Conservation (phyloP, 2,797 vertebrate species). For the Sternarchorhynchus goeldii region DNA sequence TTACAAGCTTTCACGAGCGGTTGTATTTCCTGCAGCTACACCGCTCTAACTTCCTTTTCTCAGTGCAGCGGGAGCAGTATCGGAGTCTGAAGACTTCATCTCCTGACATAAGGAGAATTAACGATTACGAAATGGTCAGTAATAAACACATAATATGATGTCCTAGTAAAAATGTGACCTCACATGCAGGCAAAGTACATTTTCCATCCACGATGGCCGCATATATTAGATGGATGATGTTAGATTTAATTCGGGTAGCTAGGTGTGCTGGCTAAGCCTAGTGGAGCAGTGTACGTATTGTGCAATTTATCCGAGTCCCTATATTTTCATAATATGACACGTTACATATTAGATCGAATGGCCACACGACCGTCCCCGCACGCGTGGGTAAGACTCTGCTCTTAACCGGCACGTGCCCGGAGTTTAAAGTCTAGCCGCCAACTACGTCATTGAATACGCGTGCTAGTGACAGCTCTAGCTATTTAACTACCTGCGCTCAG, state of each 20-base stretch:
- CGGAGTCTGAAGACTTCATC: slow-evolving; percentile 80
- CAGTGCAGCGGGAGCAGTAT: slow-evolving; percentile 78
- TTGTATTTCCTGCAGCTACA: slow-evolving; percentile 21
- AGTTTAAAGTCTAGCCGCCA: no score
- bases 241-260: neutral
- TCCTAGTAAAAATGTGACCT: neutral
- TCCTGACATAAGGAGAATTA: slow-evolving; percentile 80
- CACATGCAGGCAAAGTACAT: slow-evolving; percentile 19
- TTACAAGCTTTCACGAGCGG: neutral
- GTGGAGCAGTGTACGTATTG: no score
- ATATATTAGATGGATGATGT: neutral
- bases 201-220: slow-evolving; percentile 37
- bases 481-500: no score
- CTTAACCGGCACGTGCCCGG: no score
- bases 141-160: slow-evolving; percentile 68
- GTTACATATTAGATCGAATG: no score
- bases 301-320: no score
- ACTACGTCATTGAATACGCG: no score
- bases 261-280: no score
- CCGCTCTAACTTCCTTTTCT: slow-evolving; percentile 73
- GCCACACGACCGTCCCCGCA: no score
- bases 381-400: no score
- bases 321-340: no score
- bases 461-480: no score
- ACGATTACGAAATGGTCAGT: slow-evolving; percentile 91